Percentiles rank a stretch among this genome's conserved stretches.
Conservation (phyloP, 2,113 vertebrate species). For the Probosciger aterrimus region DNA sequence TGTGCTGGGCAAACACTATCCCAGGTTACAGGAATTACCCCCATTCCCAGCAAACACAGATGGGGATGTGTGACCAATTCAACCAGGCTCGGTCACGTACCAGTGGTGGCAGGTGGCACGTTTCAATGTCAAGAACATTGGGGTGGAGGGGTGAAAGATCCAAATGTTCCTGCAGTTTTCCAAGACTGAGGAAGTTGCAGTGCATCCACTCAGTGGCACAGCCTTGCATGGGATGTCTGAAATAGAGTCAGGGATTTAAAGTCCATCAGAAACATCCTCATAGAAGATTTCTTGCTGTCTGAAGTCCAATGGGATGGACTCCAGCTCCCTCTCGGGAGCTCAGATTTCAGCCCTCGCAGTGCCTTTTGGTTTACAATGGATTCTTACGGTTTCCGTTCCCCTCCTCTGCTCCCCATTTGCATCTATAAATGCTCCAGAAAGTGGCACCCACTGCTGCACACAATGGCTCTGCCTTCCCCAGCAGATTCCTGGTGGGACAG, state of each 20-base stretch:
- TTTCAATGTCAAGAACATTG: background rate
- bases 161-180: fast-evolving
- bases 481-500: background rate
- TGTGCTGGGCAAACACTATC: background rate
- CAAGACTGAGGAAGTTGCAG: fast-evolving
- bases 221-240: fast-evolving
- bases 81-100: background rate
- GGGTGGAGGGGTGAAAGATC: background rate
- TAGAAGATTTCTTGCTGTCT: background rate
- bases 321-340: background rate
- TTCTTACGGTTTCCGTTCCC: background rate
- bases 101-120: background rate
- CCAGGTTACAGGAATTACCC: background rate
- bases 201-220: fast-evolving
- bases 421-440: background rate
- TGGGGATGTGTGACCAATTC: fast-evolving
- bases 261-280: background rate
- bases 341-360: background rate
- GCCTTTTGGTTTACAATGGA: background rate
- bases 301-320: background rate
- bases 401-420: background rate
- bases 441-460: background rate
- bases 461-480: background rate
- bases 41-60: background rate
- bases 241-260: background rate